Conservation (phyloP, 2,113 vertebrate genomes). For the Trachemys scripta region DNA sequence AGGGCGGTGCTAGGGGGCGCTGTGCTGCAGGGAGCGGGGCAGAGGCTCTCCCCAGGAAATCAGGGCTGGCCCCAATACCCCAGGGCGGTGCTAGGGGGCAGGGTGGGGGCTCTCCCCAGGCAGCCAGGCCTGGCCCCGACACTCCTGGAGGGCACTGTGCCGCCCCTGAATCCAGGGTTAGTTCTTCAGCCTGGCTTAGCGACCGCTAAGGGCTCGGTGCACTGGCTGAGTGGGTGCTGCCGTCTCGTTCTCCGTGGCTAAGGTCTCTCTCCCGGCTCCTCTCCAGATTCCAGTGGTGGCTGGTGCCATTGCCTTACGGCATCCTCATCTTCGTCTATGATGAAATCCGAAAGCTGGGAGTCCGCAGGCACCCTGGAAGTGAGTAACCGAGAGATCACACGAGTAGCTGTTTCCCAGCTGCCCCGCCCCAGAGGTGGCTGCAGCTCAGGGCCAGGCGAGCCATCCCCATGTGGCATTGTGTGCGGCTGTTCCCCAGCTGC, state of each 20-base stretch:
- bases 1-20: too few species aligned
- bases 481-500: neutral
- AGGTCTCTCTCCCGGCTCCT: neutral
- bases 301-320: conserved; percentile 87
- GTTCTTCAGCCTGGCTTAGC: neutral
- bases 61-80: neutral
- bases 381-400: conserved; percentile 53
- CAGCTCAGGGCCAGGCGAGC: too few species aligned
- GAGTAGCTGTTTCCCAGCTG: neutral
- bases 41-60: neutral
- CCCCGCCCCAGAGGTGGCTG: too few species aligned
- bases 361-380: conserved; percentile 89
- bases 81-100: too few species aligned
- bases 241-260: neutral
- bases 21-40: neutral
- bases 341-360: conserved; percentile 88
- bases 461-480: neutral
- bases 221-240: neutral
- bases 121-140: neutral
- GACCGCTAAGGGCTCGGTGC: neutral
- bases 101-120: neutral
- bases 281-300: conserved; percentile 89
- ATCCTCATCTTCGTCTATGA: conserved; percentile 90
- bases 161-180: neutral
- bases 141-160: neutral